These are phyloP conservation scores for Tryphoninae sp. DNA, from an alignment of 2,888 invertebrate genomes.

Conservation along the genomic window DNA sequence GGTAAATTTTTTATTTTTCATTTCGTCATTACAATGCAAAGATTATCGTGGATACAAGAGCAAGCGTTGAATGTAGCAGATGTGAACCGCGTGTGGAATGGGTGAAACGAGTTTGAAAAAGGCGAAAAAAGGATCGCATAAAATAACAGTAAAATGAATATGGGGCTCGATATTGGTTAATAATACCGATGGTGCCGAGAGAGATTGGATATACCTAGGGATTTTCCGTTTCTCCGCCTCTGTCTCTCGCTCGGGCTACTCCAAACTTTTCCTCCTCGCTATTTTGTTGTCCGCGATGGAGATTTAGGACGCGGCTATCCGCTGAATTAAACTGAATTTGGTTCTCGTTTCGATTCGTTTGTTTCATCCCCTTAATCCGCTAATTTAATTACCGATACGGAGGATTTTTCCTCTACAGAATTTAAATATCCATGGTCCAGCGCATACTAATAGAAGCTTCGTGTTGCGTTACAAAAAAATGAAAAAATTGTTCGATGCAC, in stretches of 20 bases:
- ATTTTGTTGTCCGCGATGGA: conserved; percentile 15
- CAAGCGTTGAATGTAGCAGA: neutral
- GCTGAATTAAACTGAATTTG: conserved; percentile 51
- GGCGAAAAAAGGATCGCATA: neutral
- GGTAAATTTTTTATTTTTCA: neutral
- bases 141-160: neutral
- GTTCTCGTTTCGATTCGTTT: conserved; percentile 56
- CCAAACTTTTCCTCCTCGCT: neutral
- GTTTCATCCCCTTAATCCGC: conserved; percentile 53
- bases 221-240: conserved; percentile 9
- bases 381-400: conserved; percentile 57
- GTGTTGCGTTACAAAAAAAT: too few species aligned
- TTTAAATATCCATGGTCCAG: conserved; percentile 53
- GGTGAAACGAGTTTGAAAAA: neutral
- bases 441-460: conserved; percentile 32
- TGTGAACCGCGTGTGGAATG: neutral
- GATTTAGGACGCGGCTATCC: conserved; percentile 35
- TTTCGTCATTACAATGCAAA: neutral
- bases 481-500: too few species aligned
- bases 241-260: conserved; percentile 14
- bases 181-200: conserved; percentile 31
- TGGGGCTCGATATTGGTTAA: neutral
- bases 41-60: neutral
- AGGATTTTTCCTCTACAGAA: conserved; percentile 31
- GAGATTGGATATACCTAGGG: conserved; percentile 20